Evolutionary conservation across 1,140 invertebrate genomes (phyloP), one percentile per base, ranked within the genome.

Genomic region (Thaumatotibia leucotreta): DNA sequence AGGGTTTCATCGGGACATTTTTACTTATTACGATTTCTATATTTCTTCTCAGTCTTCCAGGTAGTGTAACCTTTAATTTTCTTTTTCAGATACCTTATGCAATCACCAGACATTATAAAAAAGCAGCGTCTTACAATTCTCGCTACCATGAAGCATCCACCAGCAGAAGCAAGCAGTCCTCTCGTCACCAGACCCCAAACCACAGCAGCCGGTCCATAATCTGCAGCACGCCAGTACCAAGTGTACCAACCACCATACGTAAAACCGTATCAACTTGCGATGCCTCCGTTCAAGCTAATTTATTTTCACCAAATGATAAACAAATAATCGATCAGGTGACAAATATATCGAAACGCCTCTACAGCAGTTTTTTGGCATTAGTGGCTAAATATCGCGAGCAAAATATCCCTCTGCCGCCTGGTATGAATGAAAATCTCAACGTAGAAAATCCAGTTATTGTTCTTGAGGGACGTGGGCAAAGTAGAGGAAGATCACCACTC

Each of bases 241-340:
- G n/a, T n/a, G n/a, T 9, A 20, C 14, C 1, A 17, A 11, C 4
- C 35, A 6, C 39, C 35, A 6, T 17, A 6, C 14, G 39, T 1
- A 39, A n/a, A 45, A 14, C 39, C 3, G n/a, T 39, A 4, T 61
- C 77, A 10, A 74, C 63, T 24, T 75, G 67, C 29, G 76, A 84
- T 23, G 76, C 80, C 68, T 68, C 64, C 17, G 77, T 74, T 0
- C 82, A 84, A 58, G 82, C 80, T 1, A 79, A 84, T n/a, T 45
- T 45, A 4, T n/a, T 63, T 54, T 24, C 14, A 11, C 20, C 35
- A 8, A 74, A 8, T 64, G 69, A 49, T 62, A 69, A 8, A 11
- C 64, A 31, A 61, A 75, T 77, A 63, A 66, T 82, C n/a, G 66
- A 73, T 52, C 65, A 79, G 54, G 52, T 85, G 52, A 73, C 80